Evolutionary conservation across 2,797 vertebrate species (phyloP).

Genomic region (Bryconaethiops microstoma): DNA sequence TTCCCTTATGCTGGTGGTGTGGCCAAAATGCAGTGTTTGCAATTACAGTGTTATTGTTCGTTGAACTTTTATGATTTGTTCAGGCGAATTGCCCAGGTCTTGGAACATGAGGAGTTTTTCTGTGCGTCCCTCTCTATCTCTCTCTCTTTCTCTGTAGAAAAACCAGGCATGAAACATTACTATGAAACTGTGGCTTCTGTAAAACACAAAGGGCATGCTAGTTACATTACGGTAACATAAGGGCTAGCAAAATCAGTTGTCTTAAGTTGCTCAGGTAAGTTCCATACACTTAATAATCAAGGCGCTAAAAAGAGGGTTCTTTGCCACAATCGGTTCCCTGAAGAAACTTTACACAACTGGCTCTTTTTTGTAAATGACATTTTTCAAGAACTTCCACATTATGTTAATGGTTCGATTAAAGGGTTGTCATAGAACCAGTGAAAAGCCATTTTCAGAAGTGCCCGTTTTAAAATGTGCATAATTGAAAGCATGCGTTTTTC

Average conservation of each 20-base stretch:
- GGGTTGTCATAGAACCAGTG: not conserved
- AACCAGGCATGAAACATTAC: slow-evolving; percentile 11
- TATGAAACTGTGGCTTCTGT: slow-evolving; percentile 26
- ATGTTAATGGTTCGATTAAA: not conserved
- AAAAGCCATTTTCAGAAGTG: not conserved
- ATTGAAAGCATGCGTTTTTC: not conserved
- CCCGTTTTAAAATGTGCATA: slow-evolving; percentile 26
- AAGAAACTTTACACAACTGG: not conserved
- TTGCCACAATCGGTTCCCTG: not conserved
- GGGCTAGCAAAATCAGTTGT: slow-evolving; percentile 47
- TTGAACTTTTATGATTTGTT: slow-evolving; percentile 52
- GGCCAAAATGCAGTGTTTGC: slow-evolving; percentile 51
- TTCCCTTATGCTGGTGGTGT: slow-evolving; percentile 31
- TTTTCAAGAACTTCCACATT: no score
- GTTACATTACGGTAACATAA: slow-evolving; percentile 46
- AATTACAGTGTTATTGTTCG: slow-evolving; percentile 63
- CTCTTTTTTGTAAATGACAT: not conserved
- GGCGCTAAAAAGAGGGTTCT: not conserved
- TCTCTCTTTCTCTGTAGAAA: slow-evolving; percentile 16
- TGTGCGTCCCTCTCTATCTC: slow-evolving; percentile 9
- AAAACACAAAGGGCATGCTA: slow-evolving; percentile 33
- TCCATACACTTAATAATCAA: not conserved
- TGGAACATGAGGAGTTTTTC: slow-evolving; percentile 42
- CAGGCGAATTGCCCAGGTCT: slow-evolving; percentile 50
- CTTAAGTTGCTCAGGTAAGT: slow-evolving; percentile 50